Base-by-base conservation (phyloP, 2,113 vertebrate species). In the Cairina moschata region DNA sequence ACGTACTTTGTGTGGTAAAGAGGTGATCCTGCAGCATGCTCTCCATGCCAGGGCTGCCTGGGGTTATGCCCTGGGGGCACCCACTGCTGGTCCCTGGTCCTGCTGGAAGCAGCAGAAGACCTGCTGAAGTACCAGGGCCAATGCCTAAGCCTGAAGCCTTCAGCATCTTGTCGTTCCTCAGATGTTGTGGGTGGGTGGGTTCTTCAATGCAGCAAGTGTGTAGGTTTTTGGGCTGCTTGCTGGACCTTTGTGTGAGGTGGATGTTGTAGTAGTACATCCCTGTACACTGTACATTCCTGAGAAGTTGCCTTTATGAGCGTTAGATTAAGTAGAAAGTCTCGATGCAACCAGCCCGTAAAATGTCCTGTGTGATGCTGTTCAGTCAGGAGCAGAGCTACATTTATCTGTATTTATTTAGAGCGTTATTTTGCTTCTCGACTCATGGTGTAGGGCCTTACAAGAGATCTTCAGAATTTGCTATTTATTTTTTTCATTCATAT, bases 61-160 rank as follows among this genome's bases (percentile, higher is more conserved):
- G 34, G 17, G 38, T 17, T 50, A 23, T 50, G 23, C 23, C 23
- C 50, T 50, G 13, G 50, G 50, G 50, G 17, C 25, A 56, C 28
- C 14, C 12, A 6, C n/a, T 4, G 4, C 36, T 31, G 40, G 44
- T 81, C 4, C n/a, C 0, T 26, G 34, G 46, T 5, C 12, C 28
- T 38, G 28, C 38, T 55, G 77, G 36, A 65, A 71, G 72, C 15
- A 44, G 26, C 26, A 31, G 25, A 63, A 63, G 28, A 9, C 2
- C 17, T 62, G 42, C 38, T 56, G n/a, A 69, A 65, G 9, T 0
- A 0, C 28, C 34, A 14, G 13, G 74, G 60, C 14, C 0, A 4
- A 3, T 42, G 52, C 22, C 17, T 59, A 13, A 14, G 3, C 13
- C n/a, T 42, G 71, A 34, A 71, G 52, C 16, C 3, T 38, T 22